A percentile compares a stretch with the other conserved stretches of the same genome.
phyloP scores from a whole-genome alignment of 2,113 vertebrate species.

The Gorsachius goisagi region DNA sequence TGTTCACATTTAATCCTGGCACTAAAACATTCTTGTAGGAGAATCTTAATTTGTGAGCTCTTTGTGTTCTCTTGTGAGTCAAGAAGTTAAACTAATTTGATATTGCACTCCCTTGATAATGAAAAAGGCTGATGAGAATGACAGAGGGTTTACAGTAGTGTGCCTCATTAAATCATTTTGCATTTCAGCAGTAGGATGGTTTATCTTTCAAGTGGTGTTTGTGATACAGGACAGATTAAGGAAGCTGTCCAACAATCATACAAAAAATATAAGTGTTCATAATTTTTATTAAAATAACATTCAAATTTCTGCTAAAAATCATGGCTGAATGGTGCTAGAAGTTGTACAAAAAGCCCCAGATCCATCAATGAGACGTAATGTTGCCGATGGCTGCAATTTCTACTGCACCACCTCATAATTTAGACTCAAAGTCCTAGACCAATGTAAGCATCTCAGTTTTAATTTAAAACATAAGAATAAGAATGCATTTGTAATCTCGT shows the following conservation, averaged over 20 bases:
- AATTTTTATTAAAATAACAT: background rate
- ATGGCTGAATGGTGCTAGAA: background rate
- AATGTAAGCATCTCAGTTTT: background rate
- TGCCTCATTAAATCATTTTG: background rate
- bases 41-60: slow-evolving; percentile 12
- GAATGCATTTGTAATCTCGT: background rate
- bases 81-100: slow-evolving; percentile 1
- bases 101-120: background rate
- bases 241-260: background rate
- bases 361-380: background rate
- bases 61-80: background rate
- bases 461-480: background rate
- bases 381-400: background rate
- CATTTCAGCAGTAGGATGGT: background rate
- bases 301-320: background rate
- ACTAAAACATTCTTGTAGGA: background rate
- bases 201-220: background rate
- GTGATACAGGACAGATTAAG: background rate
- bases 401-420: background rate
- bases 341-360: background rate
- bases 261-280: background rate
- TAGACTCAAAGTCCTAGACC: background rate
- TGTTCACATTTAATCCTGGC: background rate
- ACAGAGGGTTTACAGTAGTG: background rate
- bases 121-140: background rate